Percentiles rank a stretch among this genome's conserved stretches.
Conservation (phyloP, 2,113 vertebrate species). For the Scophthalmus maximus region DNA sequence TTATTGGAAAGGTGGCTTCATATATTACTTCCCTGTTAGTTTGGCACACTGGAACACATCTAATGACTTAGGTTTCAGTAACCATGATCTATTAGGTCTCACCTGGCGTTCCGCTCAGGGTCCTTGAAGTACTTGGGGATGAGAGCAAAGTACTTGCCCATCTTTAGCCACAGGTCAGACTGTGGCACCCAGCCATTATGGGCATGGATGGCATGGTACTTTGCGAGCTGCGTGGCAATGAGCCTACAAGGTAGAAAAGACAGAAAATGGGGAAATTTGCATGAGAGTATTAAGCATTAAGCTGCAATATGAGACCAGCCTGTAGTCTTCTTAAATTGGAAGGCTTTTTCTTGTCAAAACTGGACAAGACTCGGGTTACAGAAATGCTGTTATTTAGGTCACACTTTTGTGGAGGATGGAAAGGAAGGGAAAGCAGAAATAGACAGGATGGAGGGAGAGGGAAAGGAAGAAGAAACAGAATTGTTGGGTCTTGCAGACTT, state of each 20-base stretch:
- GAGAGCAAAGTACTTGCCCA: constrained; percentile 96
- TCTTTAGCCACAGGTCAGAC: constrained; percentile 95
- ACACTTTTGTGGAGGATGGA: background rate
- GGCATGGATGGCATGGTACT: constrained; percentile 97
- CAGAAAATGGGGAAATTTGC: constrained; percentile 1
- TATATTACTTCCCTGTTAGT: background rate
- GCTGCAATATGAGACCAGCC: background rate
- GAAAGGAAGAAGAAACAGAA: background rate
- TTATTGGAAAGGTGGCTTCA: background rate
- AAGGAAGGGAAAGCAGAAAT: background rate
- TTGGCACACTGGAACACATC: too few species aligned
- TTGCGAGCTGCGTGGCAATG: constrained; percentile 95
- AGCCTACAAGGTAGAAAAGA: constrained; percentile 79
- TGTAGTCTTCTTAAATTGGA: background rate
- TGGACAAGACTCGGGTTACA: background rate
- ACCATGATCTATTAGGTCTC: background rate
- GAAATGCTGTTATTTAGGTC: background rate
- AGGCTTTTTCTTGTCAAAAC: background rate
- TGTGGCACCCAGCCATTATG: constrained; percentile 99
- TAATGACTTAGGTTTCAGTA: background rate
- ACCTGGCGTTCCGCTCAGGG: constrained; percentile 89
- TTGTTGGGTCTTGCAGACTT: background rate
- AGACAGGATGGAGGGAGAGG: background rate
- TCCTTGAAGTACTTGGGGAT: constrained; percentile 90
- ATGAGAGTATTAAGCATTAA: background rate